Evolutionary conservation across 2,113 vertebrate species (phyloP).

Genomic region (Rhinoptilus africanus): DNA sequence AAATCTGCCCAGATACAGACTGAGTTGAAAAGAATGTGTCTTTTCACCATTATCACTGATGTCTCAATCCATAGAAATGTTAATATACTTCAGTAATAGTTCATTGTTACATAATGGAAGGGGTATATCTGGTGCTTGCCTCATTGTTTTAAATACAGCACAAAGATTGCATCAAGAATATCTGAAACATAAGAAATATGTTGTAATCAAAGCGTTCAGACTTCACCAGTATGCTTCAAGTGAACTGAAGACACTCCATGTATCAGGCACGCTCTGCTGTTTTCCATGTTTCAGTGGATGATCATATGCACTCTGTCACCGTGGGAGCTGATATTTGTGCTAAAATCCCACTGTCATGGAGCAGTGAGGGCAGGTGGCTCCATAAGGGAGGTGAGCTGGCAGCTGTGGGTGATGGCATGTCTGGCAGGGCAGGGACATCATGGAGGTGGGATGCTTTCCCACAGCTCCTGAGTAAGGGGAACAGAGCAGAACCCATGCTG

Average conservation of each 20-base stretch:
- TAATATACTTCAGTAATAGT: neutral
- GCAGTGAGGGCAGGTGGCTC: neutral
- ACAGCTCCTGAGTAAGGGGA: neutral
- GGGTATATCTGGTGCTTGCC: neutral
- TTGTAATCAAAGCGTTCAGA: neutral
- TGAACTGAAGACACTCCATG: neutral
- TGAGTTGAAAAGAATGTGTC: neutral
- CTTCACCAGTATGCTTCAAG: neutral
- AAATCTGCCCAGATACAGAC: neutral
- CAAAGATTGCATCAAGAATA: neutral
- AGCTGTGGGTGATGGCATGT: accelerated
- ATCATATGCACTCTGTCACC: accelerated
- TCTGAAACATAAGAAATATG: neutral
- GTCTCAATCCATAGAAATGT: neutral
- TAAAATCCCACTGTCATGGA: neutral
- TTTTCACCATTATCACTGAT: neutral
- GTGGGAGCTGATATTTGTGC: too few relatives aligned
- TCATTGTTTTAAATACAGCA: neutral
- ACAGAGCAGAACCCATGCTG: accelerated
- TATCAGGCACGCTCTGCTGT: neutral
- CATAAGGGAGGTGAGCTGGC: neutral
- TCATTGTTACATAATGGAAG: neutral
- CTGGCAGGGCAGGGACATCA: neutral
- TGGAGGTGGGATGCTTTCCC: accelerated
- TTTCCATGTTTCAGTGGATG: neutral